Evolutionary conservation across 2,113 vertebrate species (phyloP), one percentile per base, ranked within the genome.

Genomic region (Tetraodon nigroviridis): DNA sequence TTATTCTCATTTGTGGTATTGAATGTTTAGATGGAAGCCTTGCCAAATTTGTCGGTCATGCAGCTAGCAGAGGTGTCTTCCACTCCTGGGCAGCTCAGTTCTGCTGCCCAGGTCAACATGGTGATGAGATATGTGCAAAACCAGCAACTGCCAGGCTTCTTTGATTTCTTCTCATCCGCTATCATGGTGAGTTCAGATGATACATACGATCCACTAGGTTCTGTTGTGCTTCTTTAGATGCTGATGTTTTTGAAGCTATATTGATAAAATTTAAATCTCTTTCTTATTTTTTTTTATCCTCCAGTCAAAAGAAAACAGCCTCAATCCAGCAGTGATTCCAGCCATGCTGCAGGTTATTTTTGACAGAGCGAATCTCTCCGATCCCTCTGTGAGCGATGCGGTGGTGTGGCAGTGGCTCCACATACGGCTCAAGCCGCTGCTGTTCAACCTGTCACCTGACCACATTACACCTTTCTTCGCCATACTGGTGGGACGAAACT

Each of bases 321-420:
- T 84, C 11, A 24, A 74, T 3, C 2, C 64, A 2, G 0, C 3
- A 0, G 84, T 90, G 67, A 77, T 75, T 51, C 67, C 86, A 6
- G 83, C 84, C 49, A 64, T 90, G 63, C 46, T 92, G 37, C 69
- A 88, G 44, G 76, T 84, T 7, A 85, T 89, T 56, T 90, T 92
- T 27, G 24, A 76, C 6, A 82, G 87, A 0, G 87, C 73, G 2
- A 86, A 88, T 47, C 88, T 92, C 50, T 73, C 82, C 1, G 4
- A 49, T 10, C 62, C 21, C 7, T 74, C 71, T 0, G 58, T 88
- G 16, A 24, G 54, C 0, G 88, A 91, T 14, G 16, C 29, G 0
- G 60, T 18, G 0, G 75, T 90, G 29, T 6, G 15, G 7, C 1
- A 17, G n/a, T 92, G 90, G 90, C 74, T 92, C 27, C 37, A 6